Conservation (phyloP, 2,113 vertebrate species). For the Axis porcinus region DNA sequence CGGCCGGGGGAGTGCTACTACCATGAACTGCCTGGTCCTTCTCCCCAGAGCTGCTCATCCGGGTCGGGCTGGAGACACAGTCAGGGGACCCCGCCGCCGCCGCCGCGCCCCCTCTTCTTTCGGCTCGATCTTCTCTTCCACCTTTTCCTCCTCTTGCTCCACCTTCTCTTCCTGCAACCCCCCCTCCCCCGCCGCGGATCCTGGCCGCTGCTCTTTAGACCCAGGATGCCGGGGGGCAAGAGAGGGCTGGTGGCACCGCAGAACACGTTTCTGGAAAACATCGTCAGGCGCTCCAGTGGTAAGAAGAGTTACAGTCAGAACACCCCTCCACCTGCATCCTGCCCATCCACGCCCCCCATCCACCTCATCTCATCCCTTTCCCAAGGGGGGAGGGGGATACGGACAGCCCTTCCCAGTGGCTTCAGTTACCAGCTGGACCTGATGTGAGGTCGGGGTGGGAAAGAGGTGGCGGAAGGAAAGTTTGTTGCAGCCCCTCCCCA, state of each 20-base stretch:
- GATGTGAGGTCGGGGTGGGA: not conserved
- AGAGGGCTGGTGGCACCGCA: constrained; percentile 97
- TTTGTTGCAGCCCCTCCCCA: not conserved
- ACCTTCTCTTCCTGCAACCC: constrained; percentile 68
- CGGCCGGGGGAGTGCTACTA: constrained; percentile 84
- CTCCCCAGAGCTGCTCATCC: constrained; percentile 84
- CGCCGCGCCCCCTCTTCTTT: constrained; percentile 66
- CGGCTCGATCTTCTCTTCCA: constrained; percentile 45
- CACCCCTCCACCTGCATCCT: constrained; percentile 37
- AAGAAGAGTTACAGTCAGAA: constrained; percentile 75
- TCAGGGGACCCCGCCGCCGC: constrained; percentile 68
- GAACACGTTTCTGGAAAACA: constrained; percentile 98
- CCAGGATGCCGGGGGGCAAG: constrained; percentile 98
- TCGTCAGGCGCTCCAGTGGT: constrained; percentile 96
- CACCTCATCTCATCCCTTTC: not conserved
- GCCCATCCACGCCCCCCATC: not conserved
- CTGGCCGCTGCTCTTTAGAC: constrained; percentile 82
- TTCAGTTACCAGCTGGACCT: not conserved
- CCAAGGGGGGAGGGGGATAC: not conserved
- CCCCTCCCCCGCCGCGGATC: constrained; percentile 78
- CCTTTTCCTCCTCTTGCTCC: constrained; percentile 59
- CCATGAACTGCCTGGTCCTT: constrained; percentile 86
- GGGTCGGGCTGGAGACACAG: constrained; percentile 77
- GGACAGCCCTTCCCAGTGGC: not conserved
- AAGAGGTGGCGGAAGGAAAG: not conserved